Evolutionary conservation across 2,113 vertebrate genomes (phyloP).

Genomic region (Rhabdomys dilectus): DNA sequence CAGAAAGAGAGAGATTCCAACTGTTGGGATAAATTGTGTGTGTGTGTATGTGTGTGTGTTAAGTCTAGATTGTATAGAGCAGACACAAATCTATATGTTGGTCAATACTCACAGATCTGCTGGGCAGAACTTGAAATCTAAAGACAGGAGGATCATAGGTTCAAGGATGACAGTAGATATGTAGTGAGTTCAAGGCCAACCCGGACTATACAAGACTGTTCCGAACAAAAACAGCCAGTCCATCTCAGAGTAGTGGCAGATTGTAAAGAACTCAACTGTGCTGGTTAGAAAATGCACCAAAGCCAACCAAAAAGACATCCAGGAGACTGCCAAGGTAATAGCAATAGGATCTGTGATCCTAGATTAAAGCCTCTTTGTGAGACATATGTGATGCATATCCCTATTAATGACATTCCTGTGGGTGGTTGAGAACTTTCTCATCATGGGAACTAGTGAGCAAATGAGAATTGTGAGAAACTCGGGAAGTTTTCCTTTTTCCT

Average conservation of each 20-base stretch:
- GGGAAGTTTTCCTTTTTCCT: not conserved
- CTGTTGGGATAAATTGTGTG: not conserved
- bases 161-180: not conserved
- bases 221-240: not conserved
- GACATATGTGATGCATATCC: slow-evolving; percentile 72
- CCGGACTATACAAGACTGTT: not conserved
- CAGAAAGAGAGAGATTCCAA: not conserved
- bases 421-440: not conserved
- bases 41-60: not conserved
- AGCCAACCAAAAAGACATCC: slow-evolving; percentile 91
- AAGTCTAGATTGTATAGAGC: not conserved
- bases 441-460: not conserved
- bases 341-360: slow-evolving; percentile 98
- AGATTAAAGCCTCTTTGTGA: slow-evolving; percentile 99
- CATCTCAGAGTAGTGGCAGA: not conserved
- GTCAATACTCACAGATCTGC: not conserved
- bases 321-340: slow-evolving; percentile 99
- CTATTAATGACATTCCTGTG: not conserved
- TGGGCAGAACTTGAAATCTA: not conserved
- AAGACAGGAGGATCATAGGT: not conserved
- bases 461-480: slow-evolving; percentile 81
- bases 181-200: not conserved
- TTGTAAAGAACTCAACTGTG: not conserved
- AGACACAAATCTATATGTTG: not conserved
- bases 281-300: not conserved